phyloP scores from a whole-genome alignment of 2,113 vertebrate species.

The Plestiodon gilberti region DNA sequence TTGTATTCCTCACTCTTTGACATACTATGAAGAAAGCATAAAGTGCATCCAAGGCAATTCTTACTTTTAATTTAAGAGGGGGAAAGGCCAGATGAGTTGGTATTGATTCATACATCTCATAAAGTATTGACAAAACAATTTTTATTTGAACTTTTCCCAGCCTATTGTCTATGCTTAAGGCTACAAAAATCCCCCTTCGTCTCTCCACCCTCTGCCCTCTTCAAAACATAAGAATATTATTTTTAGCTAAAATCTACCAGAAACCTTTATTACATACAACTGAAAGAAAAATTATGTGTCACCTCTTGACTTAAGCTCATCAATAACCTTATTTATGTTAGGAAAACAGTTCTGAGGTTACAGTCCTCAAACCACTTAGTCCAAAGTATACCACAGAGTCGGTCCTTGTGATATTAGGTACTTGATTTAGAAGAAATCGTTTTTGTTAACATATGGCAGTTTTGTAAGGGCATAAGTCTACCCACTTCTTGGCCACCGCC shows the following conservation, averaged over 20 bases:
- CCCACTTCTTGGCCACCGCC: neutral
- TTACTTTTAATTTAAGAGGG: constrained; percentile 30
- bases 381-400: neutral
- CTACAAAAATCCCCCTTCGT: neutral
- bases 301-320: neutral
- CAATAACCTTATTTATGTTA: constrained; percentile 11
- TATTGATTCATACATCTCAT: constrained; percentile 31
- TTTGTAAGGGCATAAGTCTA: neutral
- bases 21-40: constrained; percentile 11
- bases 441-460: neutral
- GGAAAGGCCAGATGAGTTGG: constrained; percentile 2
- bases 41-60: constrained; percentile 18
- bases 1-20: neutral
- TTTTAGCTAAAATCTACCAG: neutral
- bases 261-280: constrained; percentile 15
- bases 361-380: neutral
- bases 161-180: constrained; percentile 1
- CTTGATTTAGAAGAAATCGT: neutral
- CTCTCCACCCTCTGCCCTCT: neutral
- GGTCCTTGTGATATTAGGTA: neutral
- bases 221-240: constrained; percentile 3
- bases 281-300: constrained; percentile 25
- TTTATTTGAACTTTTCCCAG: constrained; percentile 22
- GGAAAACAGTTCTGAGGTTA: neutral
- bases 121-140: constrained; percentile 34